Base-by-base conservation (phyloP, 2,113 vertebrate genomes). In the Amphiprion percula region DNA sequence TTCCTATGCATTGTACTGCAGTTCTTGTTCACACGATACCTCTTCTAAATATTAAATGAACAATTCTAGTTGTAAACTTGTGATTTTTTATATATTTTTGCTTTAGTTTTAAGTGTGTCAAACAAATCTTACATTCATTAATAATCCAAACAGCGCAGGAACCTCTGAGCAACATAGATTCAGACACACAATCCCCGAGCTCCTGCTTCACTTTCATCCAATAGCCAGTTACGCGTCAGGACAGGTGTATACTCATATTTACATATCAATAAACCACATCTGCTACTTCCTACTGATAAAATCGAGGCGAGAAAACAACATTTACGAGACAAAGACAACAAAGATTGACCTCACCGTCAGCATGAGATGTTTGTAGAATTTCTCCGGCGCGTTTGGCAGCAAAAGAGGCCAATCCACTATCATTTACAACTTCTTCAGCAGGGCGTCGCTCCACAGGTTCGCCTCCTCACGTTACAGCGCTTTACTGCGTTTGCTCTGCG, bases 271-370 rank as follows among this genome's bases (percentile, higher is more conserved):
- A 59, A 69, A 60, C 5, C 14, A 44, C 4, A 12, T 3, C 1
- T 14, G 5, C 2, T 2, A 28, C 24, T 68, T 76, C 9, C 30
- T 41, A 2, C 49, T n/a, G 14, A 33, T 10, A 49, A 15, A 9
- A 63, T 0, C 3, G 9, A 47, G 5, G 4, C 1, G 9, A 10
- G 63, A 56, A 19, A 46, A 47, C 41, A 56, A 21, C 0, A 60
- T 46, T 53, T 19, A 39, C 1, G 0, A 24, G 26, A 41, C 46
- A 56, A 62, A 41, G 15, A 44, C 26, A 75, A 39, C 2, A 74
- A 86, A 72, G 61, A 70, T 44, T 5, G 41, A 46, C 58, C 91
- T 91, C 73, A 92, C 92, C 90, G 63, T 88, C 80, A 68, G 23
- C 69, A 83, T 72, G 54, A 65, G 83, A 44, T 78, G 76, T 52